Base-by-base conservation (phyloP, 1,140 invertebrate genomes). In the Tigriopus japonicus region DNA sequence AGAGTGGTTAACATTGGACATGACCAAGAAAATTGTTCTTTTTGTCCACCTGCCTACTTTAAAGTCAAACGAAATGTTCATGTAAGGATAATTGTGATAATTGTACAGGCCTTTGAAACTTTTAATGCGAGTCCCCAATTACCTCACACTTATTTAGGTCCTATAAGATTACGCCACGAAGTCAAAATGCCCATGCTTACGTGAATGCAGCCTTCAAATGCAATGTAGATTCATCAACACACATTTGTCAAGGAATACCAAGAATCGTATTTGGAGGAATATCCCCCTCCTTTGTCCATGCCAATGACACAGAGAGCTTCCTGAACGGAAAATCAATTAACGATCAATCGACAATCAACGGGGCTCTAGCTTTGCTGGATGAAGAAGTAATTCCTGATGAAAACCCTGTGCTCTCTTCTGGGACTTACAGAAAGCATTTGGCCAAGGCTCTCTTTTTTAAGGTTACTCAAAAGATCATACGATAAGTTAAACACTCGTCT, bases 111-210 rank as follows among this genome's bases (percentile, higher is more conserved):
- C n/a, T n/a, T n/a, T n/a, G n/a, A n/a, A n/a, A n/a, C n/a, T n/a
- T n/a, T n/a, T n/a, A n/a, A n/a, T n/a, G n/a, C n/a, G n/a, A n/a
- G n/a, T n/a, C n/a, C n/a, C n/a, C n/a, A n/a, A n/a, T n/a, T n/a
- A n/a, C n/a, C n/a, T n/a, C n/a, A n/a, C n/a, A n/a, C n/a, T n/a
- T n/a, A n/a, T n/a, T n/a, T n/a, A n/a, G n/a, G n/a, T 61, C 65
- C 9, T 69, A 63, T 42, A 67, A 86, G 82, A 80, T 88, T 62
- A 85, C 85, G 79, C 80, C 81, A 0, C 74, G 85, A 63, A 80
- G 80, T 3, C 84, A 86, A 74, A 90, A 89, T 70, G 79, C 86
- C 0, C 84, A 88, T 67, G 86, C 86, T 0, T 79, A 83, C 65
- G 81, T 91, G 0, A 87, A 87, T 69, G 84, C 84, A 13, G 86